Evolutionary conservation across 2,797 vertebrate genomes (phyloP).

Genomic region (Podargus strigoides): DNA sequence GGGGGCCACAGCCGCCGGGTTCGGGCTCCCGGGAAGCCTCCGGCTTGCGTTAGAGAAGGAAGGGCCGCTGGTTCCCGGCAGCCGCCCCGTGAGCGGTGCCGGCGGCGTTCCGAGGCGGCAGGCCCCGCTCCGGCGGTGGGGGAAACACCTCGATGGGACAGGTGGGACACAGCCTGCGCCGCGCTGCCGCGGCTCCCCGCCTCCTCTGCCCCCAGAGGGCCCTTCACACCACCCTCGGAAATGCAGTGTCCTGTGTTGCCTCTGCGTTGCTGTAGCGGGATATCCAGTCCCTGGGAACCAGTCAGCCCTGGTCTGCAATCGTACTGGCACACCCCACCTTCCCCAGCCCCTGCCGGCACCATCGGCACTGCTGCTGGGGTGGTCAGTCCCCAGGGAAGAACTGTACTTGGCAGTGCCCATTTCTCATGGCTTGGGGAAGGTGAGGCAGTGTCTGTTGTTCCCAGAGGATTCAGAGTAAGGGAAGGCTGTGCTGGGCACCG

Average conservation of each 20-base stretch:
- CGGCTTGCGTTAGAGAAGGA: accelerated
- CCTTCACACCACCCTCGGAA: too few species aligned
- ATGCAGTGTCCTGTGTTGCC: neutral
- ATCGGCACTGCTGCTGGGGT: too few species aligned
- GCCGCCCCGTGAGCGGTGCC: too few species aligned
- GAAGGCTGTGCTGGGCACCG: accelerated
- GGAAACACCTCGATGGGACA: too few species aligned
- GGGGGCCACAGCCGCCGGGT: neutral
- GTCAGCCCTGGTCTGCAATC: neutral
- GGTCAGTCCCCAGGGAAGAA: neutral
- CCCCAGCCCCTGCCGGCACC: too few species aligned
- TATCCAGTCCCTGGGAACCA: neutral
- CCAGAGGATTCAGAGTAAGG: accelerated
- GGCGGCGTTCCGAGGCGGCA: too few species aligned
- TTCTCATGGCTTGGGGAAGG: neutral
- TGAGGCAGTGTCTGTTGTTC: neutral
- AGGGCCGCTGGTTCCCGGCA: too few species aligned
- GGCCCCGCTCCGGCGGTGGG: too few species aligned
- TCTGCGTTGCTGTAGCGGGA: neutral
- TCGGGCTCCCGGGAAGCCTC: accelerated
- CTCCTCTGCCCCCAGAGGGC: too few species aligned
- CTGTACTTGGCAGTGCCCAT: neutral
- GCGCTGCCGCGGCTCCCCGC: too few species aligned
- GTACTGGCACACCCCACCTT: accelerated
- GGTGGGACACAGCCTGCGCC: too few species aligned